Evolutionary conservation across 2,888 invertebrate genomes (phyloP), one percentile per base, ranked within the genome.

Genomic region (Ernsta delagoae): DNA sequence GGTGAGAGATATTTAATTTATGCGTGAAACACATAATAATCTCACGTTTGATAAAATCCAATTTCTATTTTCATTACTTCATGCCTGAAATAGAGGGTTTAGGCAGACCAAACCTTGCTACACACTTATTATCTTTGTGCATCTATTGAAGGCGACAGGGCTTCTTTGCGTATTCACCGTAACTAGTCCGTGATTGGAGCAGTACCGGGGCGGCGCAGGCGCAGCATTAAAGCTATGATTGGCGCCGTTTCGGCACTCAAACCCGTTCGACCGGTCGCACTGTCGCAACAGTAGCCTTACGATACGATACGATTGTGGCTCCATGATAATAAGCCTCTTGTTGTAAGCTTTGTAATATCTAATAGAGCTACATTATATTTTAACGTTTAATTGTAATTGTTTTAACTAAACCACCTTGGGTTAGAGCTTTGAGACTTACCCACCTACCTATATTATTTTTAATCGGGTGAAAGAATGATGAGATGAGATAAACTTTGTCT

Each of bases 231-330:
- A 79, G 80, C 81, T 83, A 81, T 81, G 84, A 84, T 85, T 84
- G 83, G 84, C 80, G 86, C 83, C 80, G 83, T 82, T 85, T 85
- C 82, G 87, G 83, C 79, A 82, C 79, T 81, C 80, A 80, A 80
- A 86, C 87, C 78, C 77, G 86, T 80, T 76, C 76, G 83, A 92
- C 92, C 90, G 90, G 92, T 91, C 85, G 72, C 72, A 74, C 73
- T 75, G 77, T 79, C 81, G 85, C 86, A 87, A 89, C 92, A 88
- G 92, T 90, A 91, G 91, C 89, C 80, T 83, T 83, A 86, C 86
- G 88, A 88, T 86, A n/a, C n/a, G n/a, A n/a, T n/a, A n/a, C n/a
- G n/a, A n/a, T n/a, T 87, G 88, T 89, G 83, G 84, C 81, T 76
- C 80, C 83, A 83, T 83, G 85, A 87, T 90, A 89, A 83, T 83